Conservation (phyloP, 2,888 invertebrate genomes). For the Stenolophus ochropezus region DNA sequence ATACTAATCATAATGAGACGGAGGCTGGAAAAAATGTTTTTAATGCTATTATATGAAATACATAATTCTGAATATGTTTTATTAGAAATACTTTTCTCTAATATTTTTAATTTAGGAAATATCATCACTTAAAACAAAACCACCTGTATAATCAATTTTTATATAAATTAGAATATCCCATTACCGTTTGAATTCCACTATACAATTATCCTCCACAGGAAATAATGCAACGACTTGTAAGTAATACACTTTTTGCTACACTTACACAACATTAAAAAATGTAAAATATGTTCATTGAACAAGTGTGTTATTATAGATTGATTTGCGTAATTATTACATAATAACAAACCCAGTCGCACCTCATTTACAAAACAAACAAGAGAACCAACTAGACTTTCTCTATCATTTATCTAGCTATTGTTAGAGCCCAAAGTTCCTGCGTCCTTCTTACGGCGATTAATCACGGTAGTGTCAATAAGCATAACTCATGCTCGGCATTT, state of each 20-base stretch:
- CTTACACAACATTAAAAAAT: background rate
- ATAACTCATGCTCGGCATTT: constrained; percentile 12
- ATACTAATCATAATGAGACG: too few species aligned
- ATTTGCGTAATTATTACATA: background rate
- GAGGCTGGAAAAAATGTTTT: too few species aligned
- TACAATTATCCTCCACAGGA: too few species aligned
- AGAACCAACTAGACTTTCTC: constrained; percentile 17
- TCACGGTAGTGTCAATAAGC: constrained; percentile 33
- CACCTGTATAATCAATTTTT: too few species aligned
- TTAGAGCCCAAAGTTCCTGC: constrained; percentile 14
- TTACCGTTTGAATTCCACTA: too few species aligned
- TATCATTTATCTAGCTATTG: constrained; percentile 37
- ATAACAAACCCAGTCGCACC: background rate
- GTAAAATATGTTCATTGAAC: background rate
- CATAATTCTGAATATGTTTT: too few species aligned
- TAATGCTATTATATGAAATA: too few species aligned
- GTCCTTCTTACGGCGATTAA: constrained; percentile 21
- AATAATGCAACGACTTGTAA: background rate
- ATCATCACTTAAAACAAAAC: too few species aligned
- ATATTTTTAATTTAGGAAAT: too few species aligned
- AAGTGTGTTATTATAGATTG: background rate
- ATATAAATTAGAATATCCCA: too few species aligned
- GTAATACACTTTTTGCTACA: background rate
- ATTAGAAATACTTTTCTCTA: too few species aligned
- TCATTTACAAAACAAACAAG: constrained; percentile 18